phyloP scores from a whole-genome alignment of 2,797 vertebrate species.

The Champsocephalus gunnari region DNA sequence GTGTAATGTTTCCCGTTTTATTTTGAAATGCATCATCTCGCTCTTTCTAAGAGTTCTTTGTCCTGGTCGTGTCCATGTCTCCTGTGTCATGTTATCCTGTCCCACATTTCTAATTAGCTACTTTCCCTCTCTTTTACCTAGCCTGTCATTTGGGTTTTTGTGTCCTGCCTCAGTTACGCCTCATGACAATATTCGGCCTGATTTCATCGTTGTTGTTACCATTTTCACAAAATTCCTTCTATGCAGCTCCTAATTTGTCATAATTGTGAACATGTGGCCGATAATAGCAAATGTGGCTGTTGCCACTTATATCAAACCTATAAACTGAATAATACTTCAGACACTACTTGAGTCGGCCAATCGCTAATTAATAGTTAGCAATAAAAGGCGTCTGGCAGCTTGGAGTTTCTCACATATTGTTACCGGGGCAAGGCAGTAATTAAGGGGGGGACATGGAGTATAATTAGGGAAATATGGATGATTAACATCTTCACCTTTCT shows the following conservation, averaged over 20 bases:
- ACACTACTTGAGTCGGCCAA: conserved; percentile 80
- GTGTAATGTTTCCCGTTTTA: too few species aligned
- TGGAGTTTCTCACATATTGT: conserved; percentile 80
- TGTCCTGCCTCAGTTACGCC: too few species aligned
- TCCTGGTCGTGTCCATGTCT: too few species aligned
- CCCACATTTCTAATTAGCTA: too few species aligned
- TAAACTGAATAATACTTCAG: conserved; percentile 72
- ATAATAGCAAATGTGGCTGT: conserved; percentile 35
- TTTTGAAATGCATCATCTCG: too few species aligned
- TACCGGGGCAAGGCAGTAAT: conserved; percentile 78
- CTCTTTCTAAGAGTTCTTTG: too few species aligned
- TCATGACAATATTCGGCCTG: not conserved
- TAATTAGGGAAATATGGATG: conserved; percentile 85
- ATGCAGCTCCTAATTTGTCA: conserved; percentile 44
- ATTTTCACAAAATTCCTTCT: conserved; percentile 6
- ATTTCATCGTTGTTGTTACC: not conserved
- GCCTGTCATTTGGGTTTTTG: too few species aligned
- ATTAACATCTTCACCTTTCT: conserved; percentile 85
- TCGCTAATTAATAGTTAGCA: conserved; percentile 86
- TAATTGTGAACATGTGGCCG: conserved; percentile 58
- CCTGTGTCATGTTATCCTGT: too few species aligned
- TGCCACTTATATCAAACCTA: conserved; percentile 57
- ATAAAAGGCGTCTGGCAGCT: conserved; percentile 77
- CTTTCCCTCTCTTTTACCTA: too few species aligned
- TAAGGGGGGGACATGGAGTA: conserved; percentile 81